These are phyloP conservation scores for Strongylocentrotus purpuratus DNA, from an alignment of 35 echinoderm and acorn worm genomes.

Conservation along the genomic window DNA sequence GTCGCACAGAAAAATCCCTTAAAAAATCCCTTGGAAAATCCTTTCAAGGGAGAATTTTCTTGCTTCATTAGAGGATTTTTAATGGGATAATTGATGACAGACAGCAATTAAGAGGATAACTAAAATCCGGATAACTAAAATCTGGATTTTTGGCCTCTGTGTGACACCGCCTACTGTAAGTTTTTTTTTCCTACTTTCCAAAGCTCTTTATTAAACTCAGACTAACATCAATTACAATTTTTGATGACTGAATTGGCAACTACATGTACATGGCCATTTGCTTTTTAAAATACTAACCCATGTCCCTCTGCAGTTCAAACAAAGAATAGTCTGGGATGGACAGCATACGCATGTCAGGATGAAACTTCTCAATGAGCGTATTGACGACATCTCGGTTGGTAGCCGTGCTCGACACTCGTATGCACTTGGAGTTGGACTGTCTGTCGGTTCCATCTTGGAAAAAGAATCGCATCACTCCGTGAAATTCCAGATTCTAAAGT, in stretches of 20 bases:
- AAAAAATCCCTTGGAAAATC: too few relatives aligned
- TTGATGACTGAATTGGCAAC: too few relatives aligned
- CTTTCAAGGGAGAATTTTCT: too few relatives aligned
- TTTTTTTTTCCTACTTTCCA: too few relatives aligned
- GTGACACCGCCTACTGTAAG: too few relatives aligned
- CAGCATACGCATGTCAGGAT: conserved; percentile 96
- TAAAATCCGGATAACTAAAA: too few relatives aligned
- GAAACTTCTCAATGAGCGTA: conserved; percentile 92
- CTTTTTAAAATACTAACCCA: conserved; percentile 60
- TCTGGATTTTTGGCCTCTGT: too few relatives aligned
- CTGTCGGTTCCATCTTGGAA: conserved; percentile 90
- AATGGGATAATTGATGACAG: too few relatives aligned
- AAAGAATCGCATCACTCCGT: conserved; percentile 99
- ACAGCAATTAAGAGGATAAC: too few relatives aligned
- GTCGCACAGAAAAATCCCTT: too few relatives aligned
- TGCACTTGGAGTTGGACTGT: conserved; percentile 87
- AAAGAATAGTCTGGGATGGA: conserved; percentile 77
- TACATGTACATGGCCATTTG: neutral
- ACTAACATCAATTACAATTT: neutral
- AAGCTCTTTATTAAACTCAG: neutral
- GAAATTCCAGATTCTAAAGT: conserved; percentile 88
- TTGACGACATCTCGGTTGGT: conserved; percentile 82
- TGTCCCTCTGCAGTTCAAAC: conserved; percentile 81
- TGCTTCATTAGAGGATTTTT: too few relatives aligned
- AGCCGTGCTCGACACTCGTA: conserved; percentile 94